A percentile compares a stretch with the other conserved stretches of the same genome.
Conservation (phyloP, 1,140 invertebrate genomes). For the Paracyclopina nana region DNA sequence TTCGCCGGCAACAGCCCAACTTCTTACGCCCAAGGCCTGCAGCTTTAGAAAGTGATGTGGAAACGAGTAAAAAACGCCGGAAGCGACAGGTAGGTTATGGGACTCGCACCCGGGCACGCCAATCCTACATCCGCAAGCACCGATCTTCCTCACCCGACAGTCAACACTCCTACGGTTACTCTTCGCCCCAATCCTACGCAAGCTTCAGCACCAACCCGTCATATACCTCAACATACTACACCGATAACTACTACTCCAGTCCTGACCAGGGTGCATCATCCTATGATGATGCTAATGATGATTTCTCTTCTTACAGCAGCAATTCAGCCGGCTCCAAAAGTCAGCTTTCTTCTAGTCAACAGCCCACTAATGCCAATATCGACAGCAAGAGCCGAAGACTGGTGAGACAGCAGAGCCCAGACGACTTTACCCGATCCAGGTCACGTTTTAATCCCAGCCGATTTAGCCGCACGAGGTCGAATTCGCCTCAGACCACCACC, state of each 20-base stretch:
- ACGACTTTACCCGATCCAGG: background rate
- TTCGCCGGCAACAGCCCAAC: background rate
- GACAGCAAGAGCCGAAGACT: too few relatives aligned
- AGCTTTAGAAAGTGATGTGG: background rate
- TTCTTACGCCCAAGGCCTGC: background rate
- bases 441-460: constrained; percentile 11
- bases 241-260: too few relatives aligned
- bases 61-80: background rate
- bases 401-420: background rate
- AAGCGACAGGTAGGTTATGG: constrained; percentile 17
- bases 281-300: constrained; percentile 14
- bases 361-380: too few relatives aligned
- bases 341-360: too few relatives aligned
- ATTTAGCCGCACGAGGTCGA: background rate
- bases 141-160: background rate
- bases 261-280: too few relatives aligned
- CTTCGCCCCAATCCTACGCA: background rate
- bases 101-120: constrained; percentile 10
- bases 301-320: constrained; percentile 14
- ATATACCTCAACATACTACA: too few relatives aligned
- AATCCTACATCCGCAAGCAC: constrained; percentile 11
- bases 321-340: too few relatives aligned
- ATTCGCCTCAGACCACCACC: background rate
- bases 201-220: too few relatives aligned
- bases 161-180: background rate